Evolutionary conservation across 2,888 invertebrate species (phyloP).

Genomic region (Colletes collaris): DNA sequence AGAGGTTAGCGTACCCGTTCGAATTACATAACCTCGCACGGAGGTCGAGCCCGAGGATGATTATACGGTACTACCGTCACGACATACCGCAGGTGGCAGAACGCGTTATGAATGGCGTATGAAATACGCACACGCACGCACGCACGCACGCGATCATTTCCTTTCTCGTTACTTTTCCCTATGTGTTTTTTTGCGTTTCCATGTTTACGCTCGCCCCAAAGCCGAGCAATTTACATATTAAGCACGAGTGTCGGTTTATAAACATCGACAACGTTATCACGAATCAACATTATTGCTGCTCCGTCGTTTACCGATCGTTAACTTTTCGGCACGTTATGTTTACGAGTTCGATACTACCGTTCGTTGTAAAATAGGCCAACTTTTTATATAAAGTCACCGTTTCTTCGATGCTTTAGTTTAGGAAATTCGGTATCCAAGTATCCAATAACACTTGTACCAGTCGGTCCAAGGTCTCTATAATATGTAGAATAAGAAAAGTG

Average conservation of each 20-base stretch:
- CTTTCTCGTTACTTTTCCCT: constrained; percentile 17
- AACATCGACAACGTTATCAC: no score
- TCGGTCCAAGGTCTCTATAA: constrained; percentile 51
- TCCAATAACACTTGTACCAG: constrained; percentile 1
- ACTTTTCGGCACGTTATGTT: no score
- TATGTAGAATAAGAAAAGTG: constrained; percentile 27
- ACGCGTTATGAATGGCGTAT: constrained; percentile 57
- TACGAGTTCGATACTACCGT: no score
- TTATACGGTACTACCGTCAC: constrained; percentile 63
- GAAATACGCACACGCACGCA: constrained; percentile 12
- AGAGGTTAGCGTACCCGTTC: constrained; percentile 69
- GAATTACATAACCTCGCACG: constrained; percentile 65
- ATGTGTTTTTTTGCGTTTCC: constrained; percentile 1
- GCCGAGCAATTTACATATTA: constrained; percentile 14
- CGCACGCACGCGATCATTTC: constrained; percentile 18
- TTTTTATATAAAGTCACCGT: no score
- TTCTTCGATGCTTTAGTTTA: no score
- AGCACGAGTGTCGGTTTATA: not conserved
- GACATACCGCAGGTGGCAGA: constrained; percentile 58
- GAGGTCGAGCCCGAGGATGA: constrained; percentile 58
- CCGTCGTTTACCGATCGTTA: no score
- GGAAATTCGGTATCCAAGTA: no score
- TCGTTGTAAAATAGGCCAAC: no score
- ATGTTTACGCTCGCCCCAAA: constrained; percentile 27
- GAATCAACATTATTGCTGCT: no score